These are phyloP conservation scores for Ammodytes dubius DNA, from an alignment of 2,113 vertebrate species.

Conservation along the genomic window DNA sequence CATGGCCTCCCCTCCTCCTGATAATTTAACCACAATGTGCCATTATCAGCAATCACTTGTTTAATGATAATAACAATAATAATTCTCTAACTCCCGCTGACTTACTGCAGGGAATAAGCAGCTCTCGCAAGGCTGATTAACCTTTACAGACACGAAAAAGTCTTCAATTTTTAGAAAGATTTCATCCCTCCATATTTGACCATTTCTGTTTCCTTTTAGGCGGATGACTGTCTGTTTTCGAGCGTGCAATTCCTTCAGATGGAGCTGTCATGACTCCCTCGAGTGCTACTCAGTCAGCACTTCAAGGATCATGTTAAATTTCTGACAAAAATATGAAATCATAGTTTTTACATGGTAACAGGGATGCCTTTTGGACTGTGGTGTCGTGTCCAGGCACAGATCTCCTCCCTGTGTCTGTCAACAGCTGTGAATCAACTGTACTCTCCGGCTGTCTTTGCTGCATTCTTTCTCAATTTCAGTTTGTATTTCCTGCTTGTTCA, in stretches of 20 bases:
- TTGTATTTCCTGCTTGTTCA: constrained; percentile 34
- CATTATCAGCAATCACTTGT: constrained; percentile 47
- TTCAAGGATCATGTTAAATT: constrained; percentile 1
- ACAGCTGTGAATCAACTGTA: constrained; percentile 33
- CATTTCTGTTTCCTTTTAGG: constrained; percentile 11
- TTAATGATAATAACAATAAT: constrained; percentile 14
- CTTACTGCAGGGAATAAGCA: constrained; percentile 38
- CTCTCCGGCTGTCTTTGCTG: constrained; percentile 22
- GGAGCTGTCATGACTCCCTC: neutral
- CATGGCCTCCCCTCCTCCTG: constrained; percentile 6
- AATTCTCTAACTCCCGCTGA: constrained; percentile 33
- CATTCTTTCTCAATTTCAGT: constrained; percentile 39
- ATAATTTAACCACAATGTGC: constrained; percentile 44
- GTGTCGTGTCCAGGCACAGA: neutral
- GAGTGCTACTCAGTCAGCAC: constrained; percentile 1
- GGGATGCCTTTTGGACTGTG: neutral
- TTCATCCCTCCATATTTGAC: constrained; percentile 2
- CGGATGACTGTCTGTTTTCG: neutral
- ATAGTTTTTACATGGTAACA: neutral
- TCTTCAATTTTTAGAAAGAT: constrained; percentile 35
- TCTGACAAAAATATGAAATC: constrained; percentile 1
- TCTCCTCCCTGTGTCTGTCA: constrained; percentile 40
- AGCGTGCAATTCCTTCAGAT: neutral
- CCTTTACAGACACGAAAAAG: constrained; percentile 13
- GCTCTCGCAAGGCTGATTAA: constrained; percentile 45